These are phyloP conservation scores for Chrysolina haemoptera DNA, from an alignment of 2,888 invertebrate species.

Conservation along the genomic window DNA sequence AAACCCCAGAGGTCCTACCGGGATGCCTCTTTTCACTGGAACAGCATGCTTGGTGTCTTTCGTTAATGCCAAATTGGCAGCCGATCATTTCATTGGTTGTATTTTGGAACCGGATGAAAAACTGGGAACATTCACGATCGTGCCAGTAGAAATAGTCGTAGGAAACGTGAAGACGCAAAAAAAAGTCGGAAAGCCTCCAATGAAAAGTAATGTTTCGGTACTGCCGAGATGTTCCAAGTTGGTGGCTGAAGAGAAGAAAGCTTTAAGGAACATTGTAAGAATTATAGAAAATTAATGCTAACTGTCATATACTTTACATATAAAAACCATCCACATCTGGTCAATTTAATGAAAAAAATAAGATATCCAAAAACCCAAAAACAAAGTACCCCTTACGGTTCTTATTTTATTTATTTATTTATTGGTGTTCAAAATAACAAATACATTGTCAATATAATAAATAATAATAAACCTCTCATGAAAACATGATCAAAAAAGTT, in stretches of 20 bases:
- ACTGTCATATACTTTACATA: too few species aligned
- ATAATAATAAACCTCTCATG: too few species aligned
- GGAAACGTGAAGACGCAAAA: constrained; percentile 47
- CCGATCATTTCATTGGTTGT: constrained; percentile 72
- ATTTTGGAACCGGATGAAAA: constrained; percentile 67
- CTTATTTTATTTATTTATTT: too few species aligned
- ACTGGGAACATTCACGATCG: constrained; percentile 67
- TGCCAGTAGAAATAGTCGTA: constrained; percentile 65
- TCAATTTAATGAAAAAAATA: too few species aligned
- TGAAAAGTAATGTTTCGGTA: constrained; percentile 45
- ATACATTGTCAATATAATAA: too few species aligned
- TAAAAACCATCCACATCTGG: too few species aligned
- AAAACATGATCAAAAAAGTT: too few species aligned
- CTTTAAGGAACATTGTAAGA: constrained; percentile 57
- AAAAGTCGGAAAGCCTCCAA: constrained; percentile 45
- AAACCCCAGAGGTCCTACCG: constrained; percentile 67
- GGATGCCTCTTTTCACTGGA: constrained; percentile 68
- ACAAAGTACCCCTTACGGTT: too few species aligned
- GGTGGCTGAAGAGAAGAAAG: constrained; percentile 53
- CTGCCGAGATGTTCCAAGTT: constrained; percentile 52
- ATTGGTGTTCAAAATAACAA: too few species aligned
- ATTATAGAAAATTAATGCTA: too few species aligned
- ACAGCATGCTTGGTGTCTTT: constrained; percentile 73
- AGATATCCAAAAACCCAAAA: too few species aligned
- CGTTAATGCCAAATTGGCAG: constrained; percentile 71